A percentile compares a stretch with the other conserved stretches of the same genome.
phyloP scores from a whole-genome alignment of 2,113 vertebrate genomes.

The Hipposideros armiger region DNA sequence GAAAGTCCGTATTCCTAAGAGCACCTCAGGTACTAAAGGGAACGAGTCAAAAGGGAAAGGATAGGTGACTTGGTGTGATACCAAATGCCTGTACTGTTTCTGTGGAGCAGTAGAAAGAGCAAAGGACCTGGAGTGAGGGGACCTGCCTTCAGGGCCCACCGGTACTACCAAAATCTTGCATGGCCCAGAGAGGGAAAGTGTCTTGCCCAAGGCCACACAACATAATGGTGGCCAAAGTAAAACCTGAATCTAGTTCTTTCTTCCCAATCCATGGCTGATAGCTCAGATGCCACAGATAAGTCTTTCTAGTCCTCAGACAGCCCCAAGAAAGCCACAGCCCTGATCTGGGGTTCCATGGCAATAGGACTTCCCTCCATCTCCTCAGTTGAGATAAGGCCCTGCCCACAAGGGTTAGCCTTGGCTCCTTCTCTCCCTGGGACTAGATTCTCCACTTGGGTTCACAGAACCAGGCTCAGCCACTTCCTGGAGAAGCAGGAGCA shows the following conservation, averaged over 20 bases:
- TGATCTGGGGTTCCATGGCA: not conserved
- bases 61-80: not conserved
- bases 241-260: slow-evolving; percentile 22
- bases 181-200: not conserved
- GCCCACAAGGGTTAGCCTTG: not conserved
- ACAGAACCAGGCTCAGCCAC: not conserved
- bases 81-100: not conserved
- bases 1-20: not conserved
- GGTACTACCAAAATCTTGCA: not conserved
- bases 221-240: not conserved
- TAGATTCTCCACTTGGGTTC: not conserved
- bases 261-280: not conserved
- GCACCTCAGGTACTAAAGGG: not conserved
- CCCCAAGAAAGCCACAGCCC: not conserved
- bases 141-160: not conserved
- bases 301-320: not conserved
- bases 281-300: not conserved
- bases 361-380: not conserved
- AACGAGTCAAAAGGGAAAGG: not conserved
- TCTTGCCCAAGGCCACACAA: not conserved
- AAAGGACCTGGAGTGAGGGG: not conserved
- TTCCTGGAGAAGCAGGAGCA: not conserved
- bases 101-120: not conserved
- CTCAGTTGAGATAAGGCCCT: not conserved
- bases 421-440: not conserved